Conservation (phyloP, 2,797 vertebrate species). For the Chromis chromis region DNA sequence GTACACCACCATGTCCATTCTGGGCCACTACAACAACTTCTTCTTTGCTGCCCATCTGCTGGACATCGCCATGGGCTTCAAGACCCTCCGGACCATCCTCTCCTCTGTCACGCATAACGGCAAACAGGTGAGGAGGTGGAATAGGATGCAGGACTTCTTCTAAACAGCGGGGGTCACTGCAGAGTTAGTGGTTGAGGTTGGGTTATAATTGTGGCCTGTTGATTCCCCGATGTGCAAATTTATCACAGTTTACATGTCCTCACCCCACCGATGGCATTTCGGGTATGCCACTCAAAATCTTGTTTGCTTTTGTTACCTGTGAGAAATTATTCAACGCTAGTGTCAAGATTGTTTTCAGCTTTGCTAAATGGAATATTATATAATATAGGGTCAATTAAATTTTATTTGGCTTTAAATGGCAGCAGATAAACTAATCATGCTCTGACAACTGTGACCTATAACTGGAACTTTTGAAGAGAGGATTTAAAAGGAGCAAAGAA, state of each 20-base stretch:
- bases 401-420: background rate
- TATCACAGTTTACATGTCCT: constrained; percentile 8
- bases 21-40: constrained; percentile 99
- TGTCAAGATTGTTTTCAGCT: background rate
- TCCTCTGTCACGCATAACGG: constrained; percentile 99
- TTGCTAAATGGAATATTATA: background rate
- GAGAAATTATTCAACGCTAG: background rate
- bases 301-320: background rate
- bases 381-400: background rate
- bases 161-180: constrained; percentile 67
- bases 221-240: constrained; percentile 5
- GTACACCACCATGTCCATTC: constrained; percentile 99
- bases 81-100: constrained; percentile 95
- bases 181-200: constrained; percentile 8
- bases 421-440: background rate
- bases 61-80: constrained; percentile 99
- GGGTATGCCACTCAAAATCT: background rate
- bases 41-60: constrained; percentile 98
- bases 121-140: constrained; percentile 89
- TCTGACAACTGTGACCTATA: no score
- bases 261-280: constrained; percentile 22
- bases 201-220: background rate
- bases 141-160: constrained; percentile 11
- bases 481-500: no score
- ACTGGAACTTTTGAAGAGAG: no score